Conservation (phyloP, 2,888 invertebrate genomes). For the Leptopterna dolabrata region DNA sequence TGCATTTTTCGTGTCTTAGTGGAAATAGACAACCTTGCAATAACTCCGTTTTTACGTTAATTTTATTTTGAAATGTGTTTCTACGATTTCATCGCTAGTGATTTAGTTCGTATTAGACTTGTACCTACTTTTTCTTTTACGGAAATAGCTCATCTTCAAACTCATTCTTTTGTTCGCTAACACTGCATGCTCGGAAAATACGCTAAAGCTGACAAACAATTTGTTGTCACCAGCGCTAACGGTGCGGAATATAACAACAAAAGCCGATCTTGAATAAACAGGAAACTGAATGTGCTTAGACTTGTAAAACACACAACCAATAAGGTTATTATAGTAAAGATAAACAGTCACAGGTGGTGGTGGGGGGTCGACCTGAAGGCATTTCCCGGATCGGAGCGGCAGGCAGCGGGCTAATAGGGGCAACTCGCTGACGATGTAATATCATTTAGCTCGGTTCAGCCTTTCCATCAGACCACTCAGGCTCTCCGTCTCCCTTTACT, state of each 20-base stretch:
- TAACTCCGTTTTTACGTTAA: too few species aligned
- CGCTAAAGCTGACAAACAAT: neutral
- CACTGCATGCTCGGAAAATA: neutral
- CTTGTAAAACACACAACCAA: neutral
- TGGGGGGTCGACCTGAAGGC: neutral
- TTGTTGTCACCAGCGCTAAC: neutral
- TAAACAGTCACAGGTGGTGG: neutral
- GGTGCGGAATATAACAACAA: neutral
- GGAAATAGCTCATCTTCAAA: too few species aligned
- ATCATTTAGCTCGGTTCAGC: slow-evolving; percentile 22
- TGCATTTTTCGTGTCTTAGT: too few species aligned
- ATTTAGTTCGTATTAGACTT: too few species aligned
- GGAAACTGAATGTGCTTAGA: neutral
- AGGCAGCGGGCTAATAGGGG: slow-evolving; percentile 10
- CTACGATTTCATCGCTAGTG: too few species aligned
- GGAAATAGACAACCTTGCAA: too few species aligned
- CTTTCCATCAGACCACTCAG: neutral
- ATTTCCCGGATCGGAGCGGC: neutral
- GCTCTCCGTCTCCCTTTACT: neutral
- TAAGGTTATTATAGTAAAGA: neutral
- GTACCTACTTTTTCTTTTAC: too few species aligned
- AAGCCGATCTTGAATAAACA: neutral
- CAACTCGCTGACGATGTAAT: slow-evolving; percentile 29
- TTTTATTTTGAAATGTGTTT: too few species aligned
- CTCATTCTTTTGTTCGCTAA: too few species aligned